Evolutionary conservation across 2,113 vertebrate genomes (phyloP).

Genomic region (Eulemur rufifrons): DNA sequence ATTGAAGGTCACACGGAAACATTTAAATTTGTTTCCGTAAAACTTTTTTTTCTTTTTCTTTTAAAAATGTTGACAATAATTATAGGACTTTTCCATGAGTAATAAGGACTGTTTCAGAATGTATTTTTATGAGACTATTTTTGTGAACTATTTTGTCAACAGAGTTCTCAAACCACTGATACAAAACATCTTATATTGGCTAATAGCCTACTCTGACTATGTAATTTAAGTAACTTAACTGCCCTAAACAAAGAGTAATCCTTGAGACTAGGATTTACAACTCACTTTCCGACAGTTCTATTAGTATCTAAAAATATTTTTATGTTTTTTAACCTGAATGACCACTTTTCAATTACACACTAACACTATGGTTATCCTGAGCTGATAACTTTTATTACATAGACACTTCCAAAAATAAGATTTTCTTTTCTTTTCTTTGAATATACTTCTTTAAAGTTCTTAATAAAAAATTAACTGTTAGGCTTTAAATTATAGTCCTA

Average conservation of each 20-base stretch:
- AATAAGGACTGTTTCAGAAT: background rate
- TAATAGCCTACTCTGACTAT: constrained; percentile 42
- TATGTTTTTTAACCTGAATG: background rate
- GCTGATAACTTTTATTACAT: background rate
- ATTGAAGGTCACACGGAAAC: background rate
- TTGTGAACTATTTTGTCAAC: constrained; percentile 45
- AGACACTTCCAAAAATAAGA: background rate
- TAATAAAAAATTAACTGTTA: background rate
- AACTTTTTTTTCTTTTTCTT: constrained; percentile 13
- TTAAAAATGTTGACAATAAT: constrained; percentile 25
- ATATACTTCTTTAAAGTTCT: background rate
- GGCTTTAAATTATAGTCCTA: background rate
- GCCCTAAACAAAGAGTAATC: constrained; percentile 28
- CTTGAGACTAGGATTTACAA: background rate
- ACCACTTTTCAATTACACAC: background rate
- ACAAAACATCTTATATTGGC: constrained; percentile 6
- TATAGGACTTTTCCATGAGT: background rate
- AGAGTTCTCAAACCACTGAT: constrained; percentile 28
- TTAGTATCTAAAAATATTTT: background rate
- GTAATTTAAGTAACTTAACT: constrained; percentile 45
- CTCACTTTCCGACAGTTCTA: background rate
- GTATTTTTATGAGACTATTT: constrained; percentile 49
- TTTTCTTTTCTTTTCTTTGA: background rate
- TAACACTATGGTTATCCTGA: background rate
- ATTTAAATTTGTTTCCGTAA: background rate